Percentiles rank a stretch among this genome's conserved stretches.
phyloP scores from a whole-genome alignment of 2,113 vertebrate genomes.

The Pedetes capensis region DNA sequence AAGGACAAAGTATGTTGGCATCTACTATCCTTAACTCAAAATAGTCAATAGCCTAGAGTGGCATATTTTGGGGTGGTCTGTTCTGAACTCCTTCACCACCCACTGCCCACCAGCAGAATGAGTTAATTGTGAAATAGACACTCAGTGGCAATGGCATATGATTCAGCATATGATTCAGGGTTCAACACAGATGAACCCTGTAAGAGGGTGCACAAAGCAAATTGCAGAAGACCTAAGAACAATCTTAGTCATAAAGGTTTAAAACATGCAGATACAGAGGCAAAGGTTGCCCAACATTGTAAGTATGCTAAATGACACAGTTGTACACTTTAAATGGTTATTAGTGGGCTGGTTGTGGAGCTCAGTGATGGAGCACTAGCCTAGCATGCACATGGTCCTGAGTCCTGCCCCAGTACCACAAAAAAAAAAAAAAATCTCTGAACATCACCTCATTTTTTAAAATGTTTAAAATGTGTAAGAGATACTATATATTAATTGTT shows the following conservation, averaged over 20 bases:
- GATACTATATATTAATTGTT: not conserved
- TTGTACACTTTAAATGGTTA: not conserved
- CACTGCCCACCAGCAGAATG: not conserved
- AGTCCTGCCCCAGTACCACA: not conserved
- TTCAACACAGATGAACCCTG: not conserved
- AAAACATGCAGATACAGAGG: not conserved
- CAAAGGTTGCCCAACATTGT: no score
- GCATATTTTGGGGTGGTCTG: not conserved
- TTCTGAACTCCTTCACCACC: not conserved
- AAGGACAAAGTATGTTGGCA: not conserved
- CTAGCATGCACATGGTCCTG: not conserved
- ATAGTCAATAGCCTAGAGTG: not conserved
- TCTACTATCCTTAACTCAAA: not conserved
- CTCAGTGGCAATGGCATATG: accelerated
- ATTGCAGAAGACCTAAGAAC: not conserved
- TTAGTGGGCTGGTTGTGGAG: not conserved
- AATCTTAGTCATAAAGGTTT: not conserved
- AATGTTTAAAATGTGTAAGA: not conserved
- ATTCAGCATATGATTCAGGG: no score
- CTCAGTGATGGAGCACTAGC: not conserved
- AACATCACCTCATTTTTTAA: not conserved
- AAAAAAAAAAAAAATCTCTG: not conserved
- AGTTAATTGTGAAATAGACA: not conserved
- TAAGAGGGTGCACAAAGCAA: not conserved
- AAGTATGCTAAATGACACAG: not conserved